A percentile compares a stretch with the other conserved stretches of the same genome.
These are phyloP conservation scores for Steinernema feltiae DNA, from an alignment of 1,140 invertebrate genomes.

Conservation along the genomic window DNA sequence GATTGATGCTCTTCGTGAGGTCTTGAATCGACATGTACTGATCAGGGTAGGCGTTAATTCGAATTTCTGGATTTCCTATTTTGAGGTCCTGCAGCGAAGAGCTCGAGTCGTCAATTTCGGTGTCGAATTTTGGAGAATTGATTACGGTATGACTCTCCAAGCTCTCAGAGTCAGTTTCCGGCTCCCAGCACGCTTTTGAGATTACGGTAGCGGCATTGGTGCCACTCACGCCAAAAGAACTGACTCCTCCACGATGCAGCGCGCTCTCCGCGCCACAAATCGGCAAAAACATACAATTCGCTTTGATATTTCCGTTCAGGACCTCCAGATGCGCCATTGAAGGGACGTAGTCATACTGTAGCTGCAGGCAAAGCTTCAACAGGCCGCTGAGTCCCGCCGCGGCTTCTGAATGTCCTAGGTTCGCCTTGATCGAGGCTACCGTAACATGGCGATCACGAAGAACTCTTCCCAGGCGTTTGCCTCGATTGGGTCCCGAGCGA, in stretches of 20 bases:
- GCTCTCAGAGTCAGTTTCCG: conserved; percentile 16
- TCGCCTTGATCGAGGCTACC: conserved; percentile 41
- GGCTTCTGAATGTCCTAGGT: conserved; percentile 48
- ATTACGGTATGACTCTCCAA: too few relatives aligned
- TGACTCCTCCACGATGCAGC: conserved; percentile 22
- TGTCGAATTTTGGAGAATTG: too few relatives aligned
- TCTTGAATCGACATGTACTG: not conserved
- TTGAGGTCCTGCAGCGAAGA: not conserved
- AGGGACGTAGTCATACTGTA: conserved; percentile 28
- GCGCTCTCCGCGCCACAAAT: conserved; percentile 25
- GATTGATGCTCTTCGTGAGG: not conserved
- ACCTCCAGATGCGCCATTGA: conserved; percentile 25
- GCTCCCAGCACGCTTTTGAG: conserved; percentile 5
- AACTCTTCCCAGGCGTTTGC: conserved; percentile 38
- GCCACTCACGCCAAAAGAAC: conserved; percentile 46
- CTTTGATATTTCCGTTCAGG: conserved; percentile 32
- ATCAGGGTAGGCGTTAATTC: not conserved
- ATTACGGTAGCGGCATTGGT: conserved; percentile 49
- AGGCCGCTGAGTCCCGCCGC: conserved; percentile 46
- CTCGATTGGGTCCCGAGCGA: conserved; percentile 51
- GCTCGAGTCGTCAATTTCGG: too few relatives aligned
- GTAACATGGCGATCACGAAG: conserved; percentile 23
- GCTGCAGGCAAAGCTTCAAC: conserved; percentile 36
- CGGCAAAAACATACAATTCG: conserved; percentile 21
- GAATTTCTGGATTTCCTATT: too few relatives aligned